These are phyloP conservation scores for Apis cerana DNA, from an alignment of 1,140 invertebrate species.

Conservation along the genomic window DNA sequence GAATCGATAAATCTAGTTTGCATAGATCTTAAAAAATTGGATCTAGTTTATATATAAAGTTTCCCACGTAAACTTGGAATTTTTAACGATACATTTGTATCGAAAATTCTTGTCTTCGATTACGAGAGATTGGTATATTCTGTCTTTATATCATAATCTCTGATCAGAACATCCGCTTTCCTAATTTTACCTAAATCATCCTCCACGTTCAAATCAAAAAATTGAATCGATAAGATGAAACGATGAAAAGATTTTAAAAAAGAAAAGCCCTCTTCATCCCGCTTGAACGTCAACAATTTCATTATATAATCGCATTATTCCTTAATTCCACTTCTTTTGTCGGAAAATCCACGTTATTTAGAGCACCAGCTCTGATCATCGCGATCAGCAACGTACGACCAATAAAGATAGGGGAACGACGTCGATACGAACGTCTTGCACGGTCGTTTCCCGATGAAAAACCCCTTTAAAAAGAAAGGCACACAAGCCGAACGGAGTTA, in stretches of 20 bases:
- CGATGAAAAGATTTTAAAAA: no score
- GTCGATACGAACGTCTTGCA: not conserved
- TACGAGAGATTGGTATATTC: no score
- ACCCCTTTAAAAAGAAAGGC: not conserved
- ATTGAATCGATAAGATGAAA: not conserved
- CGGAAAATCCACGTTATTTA: not conserved
- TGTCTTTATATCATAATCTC: no score
- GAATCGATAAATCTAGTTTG: no score
- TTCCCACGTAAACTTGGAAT: no score
- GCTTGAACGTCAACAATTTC: not conserved
- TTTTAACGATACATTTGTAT: no score
- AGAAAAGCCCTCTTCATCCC: not conserved
- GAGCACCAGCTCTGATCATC: not conserved
- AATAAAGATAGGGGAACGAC: conserved; percentile 26
- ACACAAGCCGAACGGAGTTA: not conserved
- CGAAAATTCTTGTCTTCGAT: no score
- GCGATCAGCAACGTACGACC: not conserved
- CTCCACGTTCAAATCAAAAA: not conserved
- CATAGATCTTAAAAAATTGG: no score
- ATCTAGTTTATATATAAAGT: no score
- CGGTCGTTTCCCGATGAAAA: conserved; percentile 14
- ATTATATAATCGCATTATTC: not conserved
- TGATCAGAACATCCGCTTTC: no score
- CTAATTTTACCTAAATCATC: not conserved
- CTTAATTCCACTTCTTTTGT: not conserved